These are phyloP conservation scores for Arion vulgaris DNA, from an alignment of 1,140 invertebrate genomes.

Conservation along the genomic window DNA sequence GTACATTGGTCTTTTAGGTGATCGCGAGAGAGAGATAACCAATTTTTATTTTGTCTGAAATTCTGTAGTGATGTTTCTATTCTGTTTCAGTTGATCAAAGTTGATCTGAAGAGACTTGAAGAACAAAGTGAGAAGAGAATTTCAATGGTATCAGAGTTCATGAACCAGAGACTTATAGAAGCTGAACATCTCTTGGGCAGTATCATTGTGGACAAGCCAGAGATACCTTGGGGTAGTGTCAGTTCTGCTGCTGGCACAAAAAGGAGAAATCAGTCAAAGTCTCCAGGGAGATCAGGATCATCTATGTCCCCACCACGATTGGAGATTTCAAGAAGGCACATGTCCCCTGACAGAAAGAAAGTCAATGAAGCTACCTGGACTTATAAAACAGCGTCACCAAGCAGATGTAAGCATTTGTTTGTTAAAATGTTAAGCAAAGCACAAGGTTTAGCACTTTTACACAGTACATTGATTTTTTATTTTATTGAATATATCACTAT, in stretches of 20 bases:
- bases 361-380: conserved; percentile 3
- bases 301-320: conserved; percentile 24
- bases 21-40: no score
- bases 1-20: no score
- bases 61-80: background rate
- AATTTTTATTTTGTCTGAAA: no score
- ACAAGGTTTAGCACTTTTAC: no score
- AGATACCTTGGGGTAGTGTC: conserved; percentile 51
- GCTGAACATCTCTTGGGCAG: conserved; percentile 61
- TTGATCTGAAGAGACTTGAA: conserved; percentile 35
- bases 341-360: conserved; percentile 21
- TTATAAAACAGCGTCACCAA: background rate
- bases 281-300: conserved; percentile 23
- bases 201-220: conserved; percentile 60
- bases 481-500: no score
- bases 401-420: conserved; percentile 27
- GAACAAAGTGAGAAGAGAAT: conserved; percentile 50
- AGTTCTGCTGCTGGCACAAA: background rate
- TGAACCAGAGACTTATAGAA: conserved; percentile 54
- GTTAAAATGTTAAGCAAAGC: no score
- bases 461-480: no score
- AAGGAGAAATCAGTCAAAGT: conserved; percentile 20
- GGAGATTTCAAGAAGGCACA: background rate
- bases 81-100: conserved; percentile 3
- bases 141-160: conserved; percentile 42